Conservation (phyloP, 2,888 invertebrate genomes). For the Sylvicola cinctus region DNA sequence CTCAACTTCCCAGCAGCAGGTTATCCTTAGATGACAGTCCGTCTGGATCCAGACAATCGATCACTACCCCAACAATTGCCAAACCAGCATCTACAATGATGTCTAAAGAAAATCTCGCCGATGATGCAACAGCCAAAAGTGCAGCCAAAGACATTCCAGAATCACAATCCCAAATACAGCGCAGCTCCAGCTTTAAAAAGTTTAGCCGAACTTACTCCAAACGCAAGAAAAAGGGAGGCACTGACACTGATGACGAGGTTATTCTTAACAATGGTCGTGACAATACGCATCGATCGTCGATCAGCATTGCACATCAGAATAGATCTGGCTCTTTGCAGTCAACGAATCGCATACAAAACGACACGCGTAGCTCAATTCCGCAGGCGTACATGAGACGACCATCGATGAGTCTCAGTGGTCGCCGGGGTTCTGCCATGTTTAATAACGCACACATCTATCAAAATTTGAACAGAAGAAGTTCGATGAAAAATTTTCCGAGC, state of each 20-base stretch:
- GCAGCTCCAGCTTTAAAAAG: constrained; percentile 53
- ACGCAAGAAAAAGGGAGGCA: constrained; percentile 33
- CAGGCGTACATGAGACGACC: constrained; percentile 18
- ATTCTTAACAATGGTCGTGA: constrained; percentile 50
- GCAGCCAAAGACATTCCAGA: constrained; percentile 9
- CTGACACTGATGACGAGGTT: constrained; percentile 33
- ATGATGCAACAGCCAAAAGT: constrained; percentile 9
- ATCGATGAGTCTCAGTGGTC: constrained; percentile 20
- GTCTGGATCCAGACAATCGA: too few species aligned
- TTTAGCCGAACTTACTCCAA: constrained; percentile 52
- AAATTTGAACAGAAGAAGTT: constrained; percentile 19
- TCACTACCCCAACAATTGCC: not conserved
- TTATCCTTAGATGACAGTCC: too few species aligned
- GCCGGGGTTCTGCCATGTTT: too few species aligned
- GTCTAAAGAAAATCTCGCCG: constrained; percentile 8
- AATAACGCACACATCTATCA: constrained; percentile 14
- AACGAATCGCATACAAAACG: constrained; percentile 48
- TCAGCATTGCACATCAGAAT: too few species aligned
- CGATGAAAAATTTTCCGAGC: constrained; percentile 18
- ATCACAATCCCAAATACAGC: constrained; percentile 28
- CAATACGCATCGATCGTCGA: constrained; percentile 2
- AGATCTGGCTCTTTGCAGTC: constrained; percentile 19
- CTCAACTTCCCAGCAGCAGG: too few species aligned
- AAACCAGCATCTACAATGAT: constrained; percentile 6
- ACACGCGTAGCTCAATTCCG: constrained; percentile 28